Base-by-base conservation (phyloP, 2,888 invertebrate genomes). In the Schrankia costaestrigalis region DNA sequence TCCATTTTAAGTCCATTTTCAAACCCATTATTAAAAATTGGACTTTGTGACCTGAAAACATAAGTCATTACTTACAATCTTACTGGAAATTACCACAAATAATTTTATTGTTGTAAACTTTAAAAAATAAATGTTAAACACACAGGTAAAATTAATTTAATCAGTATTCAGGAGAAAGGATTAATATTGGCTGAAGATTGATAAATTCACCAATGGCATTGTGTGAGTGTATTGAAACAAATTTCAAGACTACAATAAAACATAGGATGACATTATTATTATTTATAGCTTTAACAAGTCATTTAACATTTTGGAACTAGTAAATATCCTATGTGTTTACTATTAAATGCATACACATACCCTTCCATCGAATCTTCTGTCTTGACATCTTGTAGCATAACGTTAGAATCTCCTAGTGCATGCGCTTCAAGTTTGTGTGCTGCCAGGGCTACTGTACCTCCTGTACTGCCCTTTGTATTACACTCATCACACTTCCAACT, bases 401-500 rank as follows among this genome's bases (percentile, higher is more conserved):
- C 25, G 1, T 30, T 31, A 0, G 46, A 30, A 4, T 63, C 58
- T 0, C 54, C 47, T 11, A 65, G 3, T 0, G 64, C 37, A 32
- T 80, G 83, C 9, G 49, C 30, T 0, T 69, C 46, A 3, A 81
- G 47, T 41, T 69, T 69, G 45, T 82, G 83, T 1, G 77, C 68
- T 0, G 77, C 56, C 21, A 71, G 60, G 0, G 68, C 71, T 0
- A 63, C 41, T 0, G 40, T 31, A 0, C 79, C 80, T 0, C 80
- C 79, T 0, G 40, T 32, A 0, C 51, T 49, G 0, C 72, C 75
- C 5, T 40, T 41, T 14, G 39, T 43, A 0, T 66, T 67, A 44
- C 82, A 79, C 19, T 74, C 69, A 2, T 66, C 58, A 55, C 82
- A 81, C 35, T 71, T 66, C 81, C 82, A 83, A 9, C 77, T 78